Base-by-base conservation (phyloP, 2,113 vertebrate genomes). In the Xenopus laevis region DNA sequence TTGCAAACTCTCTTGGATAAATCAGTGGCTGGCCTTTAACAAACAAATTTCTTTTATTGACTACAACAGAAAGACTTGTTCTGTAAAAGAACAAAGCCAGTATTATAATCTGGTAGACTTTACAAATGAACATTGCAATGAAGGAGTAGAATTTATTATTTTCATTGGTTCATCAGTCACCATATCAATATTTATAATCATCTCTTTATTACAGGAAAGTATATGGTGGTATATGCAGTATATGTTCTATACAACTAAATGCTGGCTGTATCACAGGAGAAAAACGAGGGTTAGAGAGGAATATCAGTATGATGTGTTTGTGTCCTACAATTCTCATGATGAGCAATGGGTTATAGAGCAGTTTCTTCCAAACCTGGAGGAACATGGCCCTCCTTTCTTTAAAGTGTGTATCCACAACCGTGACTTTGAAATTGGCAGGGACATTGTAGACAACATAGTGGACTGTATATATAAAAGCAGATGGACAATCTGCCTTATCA, bases 381-480 rank as follows among this genome's bases (percentile, higher is more conserved):
- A 78, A 27, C 64, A 79, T 61, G 84, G 82, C 4, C 73, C 78
- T 10, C 78, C 79, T 4, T 71, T 67, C 52, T 70, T 84, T 16
- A 72, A 65, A 57, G 78, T 81, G 12, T 85, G 82, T 61, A 71
- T 83, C 55, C 82, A 85, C 50, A 70, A 70, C 74, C 74, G 83
- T 52, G 82, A 82, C 71, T 85, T 85, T 71, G 82, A 82, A 78
- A 80, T 85, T 71, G 81, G 84, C 0, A 84, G 80, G 67, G 74
- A 79, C 55, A 83, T 85, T 20, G 70, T 84, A 16, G 82, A 85
- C 60, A 84, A 84, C 77, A 83, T 84, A 13, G 66, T 78, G 0
- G 82, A 83, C 46, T 79, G 82, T 64, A 80, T 85, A 55, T 78
- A 82, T 78, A 27, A 77, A 47, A 69, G 83, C 82, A 60, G 23